phyloP scores from a whole-genome alignment of 2,113 vertebrate genomes.

The Lophochroa leadbeateri region DNA sequence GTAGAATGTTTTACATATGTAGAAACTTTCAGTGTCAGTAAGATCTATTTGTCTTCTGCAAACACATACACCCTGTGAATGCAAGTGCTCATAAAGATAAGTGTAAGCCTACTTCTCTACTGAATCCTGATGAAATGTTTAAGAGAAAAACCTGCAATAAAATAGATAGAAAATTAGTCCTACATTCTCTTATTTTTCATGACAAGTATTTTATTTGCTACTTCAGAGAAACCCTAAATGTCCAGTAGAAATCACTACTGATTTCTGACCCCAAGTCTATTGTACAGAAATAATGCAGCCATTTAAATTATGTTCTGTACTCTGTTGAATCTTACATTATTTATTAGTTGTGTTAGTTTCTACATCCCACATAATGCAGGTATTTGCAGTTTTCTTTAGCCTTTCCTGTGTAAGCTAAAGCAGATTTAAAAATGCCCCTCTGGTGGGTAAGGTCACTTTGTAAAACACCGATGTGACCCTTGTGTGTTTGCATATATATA shows the following conservation, averaged over 20 bases:
- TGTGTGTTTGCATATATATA: conserved; percentile 72
- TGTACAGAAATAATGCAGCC: conserved; percentile 57
- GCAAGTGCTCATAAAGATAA: not conserved
- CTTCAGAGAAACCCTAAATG: conserved; percentile 54
- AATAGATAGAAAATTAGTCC: conserved; percentile 22
- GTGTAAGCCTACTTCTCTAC: not conserved
- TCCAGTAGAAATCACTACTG: conserved; percentile 38
- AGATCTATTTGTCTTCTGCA: not conserved
- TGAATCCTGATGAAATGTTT: conserved; percentile 39
- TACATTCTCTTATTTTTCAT: conserved; percentile 42
- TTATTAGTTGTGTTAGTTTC: conserved; percentile 62
- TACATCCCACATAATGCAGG: not conserved
- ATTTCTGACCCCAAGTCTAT: conserved; percentile 19
- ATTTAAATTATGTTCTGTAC: conserved; percentile 54
- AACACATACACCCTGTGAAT: not conserved
- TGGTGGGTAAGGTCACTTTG: conserved; percentile 62
- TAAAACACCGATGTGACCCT: conserved; percentile 28
- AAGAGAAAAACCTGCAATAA: conserved; percentile 42
- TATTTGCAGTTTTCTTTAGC: conserved; percentile 18
- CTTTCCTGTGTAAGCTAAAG: not conserved
- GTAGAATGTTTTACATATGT: not conserved
- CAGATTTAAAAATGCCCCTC: conserved; percentile 38
- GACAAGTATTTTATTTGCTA: conserved; percentile 51
- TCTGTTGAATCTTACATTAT: conserved; percentile 63
- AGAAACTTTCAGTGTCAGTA: not conserved